Evolutionary conservation across 1,140 invertebrate species (phyloP).

Genomic region (Ruditapes philippinarum): DNA sequence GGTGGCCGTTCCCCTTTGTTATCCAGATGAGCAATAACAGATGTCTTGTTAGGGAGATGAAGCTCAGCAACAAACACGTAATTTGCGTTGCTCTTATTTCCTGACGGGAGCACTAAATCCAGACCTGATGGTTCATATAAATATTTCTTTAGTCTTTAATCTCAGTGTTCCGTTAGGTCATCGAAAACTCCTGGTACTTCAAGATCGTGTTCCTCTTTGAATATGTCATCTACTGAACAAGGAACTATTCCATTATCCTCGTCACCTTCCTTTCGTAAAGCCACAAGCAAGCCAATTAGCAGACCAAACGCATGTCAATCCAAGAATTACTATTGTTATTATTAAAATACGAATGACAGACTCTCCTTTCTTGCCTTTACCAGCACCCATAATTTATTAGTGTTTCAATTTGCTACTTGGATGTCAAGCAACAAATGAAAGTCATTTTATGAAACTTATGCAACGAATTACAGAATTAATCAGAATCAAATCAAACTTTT

Average conservation of each 20-base stretch:
- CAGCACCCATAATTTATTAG: too few species aligned
- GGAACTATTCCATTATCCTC: background rate
- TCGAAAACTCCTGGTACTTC: conserved; percentile 41
- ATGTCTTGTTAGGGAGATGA: conserved; percentile 67
- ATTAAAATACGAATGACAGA: background rate
- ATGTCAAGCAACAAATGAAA: too few species aligned
- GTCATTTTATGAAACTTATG: too few species aligned
- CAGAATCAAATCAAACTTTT: too few species aligned
- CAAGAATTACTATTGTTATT: background rate
- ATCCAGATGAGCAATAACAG: conserved; percentile 69
- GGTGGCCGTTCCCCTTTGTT: conserved; percentile 55
- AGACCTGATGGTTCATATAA: conserved; percentile 48
- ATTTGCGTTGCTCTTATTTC: conserved; percentile 34
- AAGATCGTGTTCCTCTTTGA: background rate
- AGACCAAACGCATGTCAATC: background rate
- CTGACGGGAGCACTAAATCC: conserved; percentile 28
- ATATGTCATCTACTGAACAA: background rate
- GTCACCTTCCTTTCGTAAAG: background rate
- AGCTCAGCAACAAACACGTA: conserved; percentile 67
- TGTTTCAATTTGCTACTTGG: too few species aligned
- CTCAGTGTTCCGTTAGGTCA: conserved; percentile 62
- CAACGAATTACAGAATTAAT: too few species aligned
- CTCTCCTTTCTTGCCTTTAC: too few species aligned
- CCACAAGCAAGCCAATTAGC: background rate
- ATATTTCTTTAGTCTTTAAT: conserved; percentile 51